A percentile compares a stretch with the other conserved stretches of the same genome.
Conservation (phyloP, 1,140 invertebrate species). For the Eubasilissa regina region DNA sequence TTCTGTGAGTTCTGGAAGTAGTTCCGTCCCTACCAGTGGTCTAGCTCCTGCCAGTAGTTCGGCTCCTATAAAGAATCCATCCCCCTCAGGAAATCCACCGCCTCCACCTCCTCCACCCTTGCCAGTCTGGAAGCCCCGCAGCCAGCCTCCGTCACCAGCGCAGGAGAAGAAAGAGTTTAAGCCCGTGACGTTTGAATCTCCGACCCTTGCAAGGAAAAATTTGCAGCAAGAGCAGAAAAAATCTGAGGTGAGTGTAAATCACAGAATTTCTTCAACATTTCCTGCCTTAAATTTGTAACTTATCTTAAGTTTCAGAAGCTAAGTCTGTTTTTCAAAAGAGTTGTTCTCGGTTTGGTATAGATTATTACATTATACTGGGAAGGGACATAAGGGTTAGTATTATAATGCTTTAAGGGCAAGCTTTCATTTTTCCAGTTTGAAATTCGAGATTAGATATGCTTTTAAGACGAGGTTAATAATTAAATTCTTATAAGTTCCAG, state of each 20-base stretch:
- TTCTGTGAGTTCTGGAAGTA: slow-evolving; percentile 54
- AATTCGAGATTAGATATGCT: no score
- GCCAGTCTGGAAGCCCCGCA: slow-evolving; percentile 82
- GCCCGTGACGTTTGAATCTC: slow-evolving; percentile 75
- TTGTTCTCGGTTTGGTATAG: no score
- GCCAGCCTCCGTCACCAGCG: slow-evolving; percentile 56
- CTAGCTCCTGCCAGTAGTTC: background rate
- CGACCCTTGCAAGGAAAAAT: slow-evolving; percentile 65
- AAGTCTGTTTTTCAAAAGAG: no score
- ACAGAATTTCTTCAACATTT: no score
- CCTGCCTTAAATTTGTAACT: no score
- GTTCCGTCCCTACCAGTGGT: slow-evolving; percentile 25
- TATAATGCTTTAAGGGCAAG: no score
- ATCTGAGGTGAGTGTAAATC: slow-evolving; percentile 33
- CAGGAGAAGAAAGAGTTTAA: slow-evolving; percentile 65
- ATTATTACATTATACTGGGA: no score
- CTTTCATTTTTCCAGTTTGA: no score
- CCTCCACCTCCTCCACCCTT: slow-evolving; percentile 75
- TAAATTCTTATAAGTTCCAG: no score
- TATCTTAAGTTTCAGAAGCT: no score
- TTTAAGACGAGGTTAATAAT: no score
- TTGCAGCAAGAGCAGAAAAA: slow-evolving; percentile 35
- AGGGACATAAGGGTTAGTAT: no score
- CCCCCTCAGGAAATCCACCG: slow-evolving; percentile 58
- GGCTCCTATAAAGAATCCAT: slow-evolving; percentile 48